A percentile compares a stretch with the other conserved stretches of the same genome.
Evolutionary conservation across 2,888 invertebrate species (phyloP).

Genomic region (Ariolimax columbianus): DNA sequence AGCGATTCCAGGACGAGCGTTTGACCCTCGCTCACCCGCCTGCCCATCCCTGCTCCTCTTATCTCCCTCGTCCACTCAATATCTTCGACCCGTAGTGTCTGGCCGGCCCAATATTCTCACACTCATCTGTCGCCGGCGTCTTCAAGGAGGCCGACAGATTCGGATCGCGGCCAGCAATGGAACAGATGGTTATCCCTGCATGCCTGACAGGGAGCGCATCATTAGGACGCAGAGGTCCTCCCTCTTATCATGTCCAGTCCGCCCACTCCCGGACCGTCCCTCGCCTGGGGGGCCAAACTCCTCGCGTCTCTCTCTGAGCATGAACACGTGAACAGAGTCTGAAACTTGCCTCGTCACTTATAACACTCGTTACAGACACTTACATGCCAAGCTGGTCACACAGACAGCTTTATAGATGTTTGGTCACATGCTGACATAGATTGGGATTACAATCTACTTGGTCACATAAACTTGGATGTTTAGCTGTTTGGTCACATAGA

Average conservation of each 20-base stretch:
- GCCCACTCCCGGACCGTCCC: slow-evolving; percentile 7
- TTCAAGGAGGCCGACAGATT: slow-evolving; percentile 16
- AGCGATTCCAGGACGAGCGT: too few species aligned
- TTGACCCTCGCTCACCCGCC: too few species aligned
- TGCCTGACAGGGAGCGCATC: slow-evolving; percentile 21
- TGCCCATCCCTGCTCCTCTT: too few species aligned
- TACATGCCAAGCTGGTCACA: too few species aligned
- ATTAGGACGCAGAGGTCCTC: slow-evolving; percentile 2
- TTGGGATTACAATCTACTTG: too few species aligned
- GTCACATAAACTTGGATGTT: too few species aligned
- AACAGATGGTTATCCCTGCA: slow-evolving; percentile 43
- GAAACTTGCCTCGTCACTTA: not conserved
- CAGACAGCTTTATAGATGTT: too few species aligned
- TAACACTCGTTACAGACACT: too few species aligned
- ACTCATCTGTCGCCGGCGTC: slow-evolving; percentile 8
- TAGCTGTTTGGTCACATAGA: too few species aligned
- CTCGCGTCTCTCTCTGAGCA: not conserved
- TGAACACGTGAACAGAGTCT: not conserved
- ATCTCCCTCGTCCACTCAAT: not conserved
- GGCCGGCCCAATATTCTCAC: not conserved
- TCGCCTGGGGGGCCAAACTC: not conserved
- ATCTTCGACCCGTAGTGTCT: not conserved
- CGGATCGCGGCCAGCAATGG: slow-evolving; percentile 10
- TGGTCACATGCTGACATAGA: too few species aligned
- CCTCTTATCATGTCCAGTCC: not conserved